Evolutionary conservation across 1,140 invertebrate species (phyloP).

Genomic region (Magallana ariakensis): DNA sequence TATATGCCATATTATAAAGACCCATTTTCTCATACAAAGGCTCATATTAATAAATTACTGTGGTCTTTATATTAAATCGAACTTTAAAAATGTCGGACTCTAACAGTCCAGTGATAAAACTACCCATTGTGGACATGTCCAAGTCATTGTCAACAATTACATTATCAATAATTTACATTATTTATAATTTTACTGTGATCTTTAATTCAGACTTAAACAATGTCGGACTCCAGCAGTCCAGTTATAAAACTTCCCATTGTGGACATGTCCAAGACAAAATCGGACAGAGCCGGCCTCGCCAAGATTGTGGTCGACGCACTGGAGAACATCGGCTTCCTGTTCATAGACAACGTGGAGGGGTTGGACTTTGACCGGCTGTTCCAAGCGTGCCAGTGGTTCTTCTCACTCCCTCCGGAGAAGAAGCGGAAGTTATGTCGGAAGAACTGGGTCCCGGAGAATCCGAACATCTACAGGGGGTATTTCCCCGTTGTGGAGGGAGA

Average conservation of each 20-base stretch:
- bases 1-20: no score
- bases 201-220: no score
- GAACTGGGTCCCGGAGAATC: slow-evolving; percentile 65
- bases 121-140: no score
- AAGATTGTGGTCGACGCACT: slow-evolving; percentile 62
- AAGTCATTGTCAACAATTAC: no score
- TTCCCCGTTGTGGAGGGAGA: slow-evolving; percentile 65
- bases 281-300: slow-evolving; percentile 56
- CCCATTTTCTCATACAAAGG: no score
- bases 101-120: no score
- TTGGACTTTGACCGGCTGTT: slow-evolving; percentile 62
- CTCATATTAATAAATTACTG: no score
- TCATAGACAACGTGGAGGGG: slow-evolving; percentile 65
- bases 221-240: background rate
- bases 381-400: slow-evolving; percentile 67
- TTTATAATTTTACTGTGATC: no score
- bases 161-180: no score
- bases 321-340: slow-evolving; percentile 68
- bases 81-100: no score
- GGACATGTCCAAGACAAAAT: slow-evolving; percentile 57
- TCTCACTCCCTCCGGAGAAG: slow-evolving; percentile 58
- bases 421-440: slow-evolving; percentile 62
- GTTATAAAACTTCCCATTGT: slow-evolving; percentile 55
- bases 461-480: slow-evolving; percentile 69
- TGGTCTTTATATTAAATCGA: no score